Conservation (phyloP, 2,888 invertebrate genomes). For the Andrena trimmerana region DNA sequence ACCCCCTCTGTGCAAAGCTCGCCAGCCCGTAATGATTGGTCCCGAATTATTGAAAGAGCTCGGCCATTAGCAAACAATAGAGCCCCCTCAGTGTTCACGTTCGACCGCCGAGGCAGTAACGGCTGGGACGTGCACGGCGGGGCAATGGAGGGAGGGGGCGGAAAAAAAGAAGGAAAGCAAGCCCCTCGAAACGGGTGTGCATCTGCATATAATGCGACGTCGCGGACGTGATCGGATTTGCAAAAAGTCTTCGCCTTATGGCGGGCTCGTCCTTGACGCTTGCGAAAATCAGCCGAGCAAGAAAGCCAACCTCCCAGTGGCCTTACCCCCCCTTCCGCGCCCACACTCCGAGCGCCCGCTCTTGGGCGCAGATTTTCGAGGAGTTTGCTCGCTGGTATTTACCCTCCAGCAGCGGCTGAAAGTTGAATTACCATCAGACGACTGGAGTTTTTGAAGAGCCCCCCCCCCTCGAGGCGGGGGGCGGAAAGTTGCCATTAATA, state of each 20-base stretch:
- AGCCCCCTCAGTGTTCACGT: constrained; percentile 41
- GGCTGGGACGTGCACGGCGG: constrained; percentile 8
- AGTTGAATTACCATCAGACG: constrained; percentile 5
- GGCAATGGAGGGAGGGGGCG: background rate
- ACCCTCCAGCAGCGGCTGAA: background rate
- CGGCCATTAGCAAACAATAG: constrained; percentile 68
- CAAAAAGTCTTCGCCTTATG: constrained; percentile 21
- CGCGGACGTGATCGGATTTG: constrained; percentile 63
- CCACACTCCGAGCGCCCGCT: too few relatives aligned
- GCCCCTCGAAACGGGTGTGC: constrained; percentile 57
- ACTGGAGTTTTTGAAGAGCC: background rate
- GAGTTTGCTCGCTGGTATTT: constrained; percentile 3
- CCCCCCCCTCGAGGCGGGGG: background rate
- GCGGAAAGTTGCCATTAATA: background rate
- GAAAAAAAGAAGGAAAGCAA: constrained; percentile 55
- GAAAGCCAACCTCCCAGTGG: constrained; percentile 9
- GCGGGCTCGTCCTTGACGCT: constrained; percentile 53
- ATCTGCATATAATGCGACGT: constrained; percentile 68
- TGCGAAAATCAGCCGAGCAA: constrained; percentile 19
- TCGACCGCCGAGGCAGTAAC: constrained; percentile 23
- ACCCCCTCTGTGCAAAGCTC: background rate
- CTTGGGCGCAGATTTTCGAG: background rate
- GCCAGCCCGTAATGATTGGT: constrained; percentile 61
- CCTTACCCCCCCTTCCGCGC: background rate
- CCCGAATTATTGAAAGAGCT: constrained; percentile 66